A percentile compares a stretch with the other conserved stretches of the same genome.
phyloP scores from a whole-genome alignment of 2,888 invertebrate species.

The Dryadula phaetusa region DNA sequence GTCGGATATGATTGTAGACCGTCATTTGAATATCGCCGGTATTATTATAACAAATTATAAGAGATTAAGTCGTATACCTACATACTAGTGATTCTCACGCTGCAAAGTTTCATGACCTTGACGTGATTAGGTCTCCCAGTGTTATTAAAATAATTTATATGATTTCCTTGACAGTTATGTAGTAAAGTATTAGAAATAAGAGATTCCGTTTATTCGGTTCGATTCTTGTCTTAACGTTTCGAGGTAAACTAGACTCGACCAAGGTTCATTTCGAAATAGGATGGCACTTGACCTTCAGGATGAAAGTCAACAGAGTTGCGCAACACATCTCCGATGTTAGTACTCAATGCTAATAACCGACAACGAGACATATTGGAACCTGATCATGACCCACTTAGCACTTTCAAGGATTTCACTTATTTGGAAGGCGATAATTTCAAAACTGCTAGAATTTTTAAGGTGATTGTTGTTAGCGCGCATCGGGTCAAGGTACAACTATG shows the following conservation, averaged over 20 bases:
- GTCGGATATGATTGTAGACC: constrained; percentile 82
- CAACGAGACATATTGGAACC: constrained; percentile 78
- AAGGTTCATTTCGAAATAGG: constrained; percentile 84
- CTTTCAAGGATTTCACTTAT: constrained; percentile 83
- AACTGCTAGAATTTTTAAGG: constrained; percentile 72
- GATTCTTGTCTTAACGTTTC: constrained; percentile 65
- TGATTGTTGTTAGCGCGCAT: constrained; percentile 66
- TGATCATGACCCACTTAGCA: constrained; percentile 81
- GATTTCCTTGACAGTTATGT: constrained; percentile 21
- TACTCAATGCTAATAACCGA: constrained; percentile 79
- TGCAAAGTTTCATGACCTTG: constrained; percentile 78
- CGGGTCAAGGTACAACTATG: constrained; percentile 56
- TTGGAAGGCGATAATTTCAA: constrained; percentile 81
- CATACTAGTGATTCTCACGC: constrained; percentile 77
- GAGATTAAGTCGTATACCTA: constrained; percentile 78
- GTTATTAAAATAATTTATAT: constrained; percentile 20
- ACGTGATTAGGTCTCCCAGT: constrained; percentile 62
- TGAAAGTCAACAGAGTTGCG: constrained; percentile 83
- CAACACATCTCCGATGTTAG: constrained; percentile 72
- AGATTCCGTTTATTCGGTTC: constrained; percentile 74
- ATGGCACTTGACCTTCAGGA: constrained; percentile 84
- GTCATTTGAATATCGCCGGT: constrained; percentile 81
- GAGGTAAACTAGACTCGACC: constrained; percentile 80
- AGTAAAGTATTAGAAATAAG: constrained; percentile 67
- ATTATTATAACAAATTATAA: constrained; percentile 82